Conservation (phyloP, 2,888 invertebrate species). For the Meta bourneti region DNA sequence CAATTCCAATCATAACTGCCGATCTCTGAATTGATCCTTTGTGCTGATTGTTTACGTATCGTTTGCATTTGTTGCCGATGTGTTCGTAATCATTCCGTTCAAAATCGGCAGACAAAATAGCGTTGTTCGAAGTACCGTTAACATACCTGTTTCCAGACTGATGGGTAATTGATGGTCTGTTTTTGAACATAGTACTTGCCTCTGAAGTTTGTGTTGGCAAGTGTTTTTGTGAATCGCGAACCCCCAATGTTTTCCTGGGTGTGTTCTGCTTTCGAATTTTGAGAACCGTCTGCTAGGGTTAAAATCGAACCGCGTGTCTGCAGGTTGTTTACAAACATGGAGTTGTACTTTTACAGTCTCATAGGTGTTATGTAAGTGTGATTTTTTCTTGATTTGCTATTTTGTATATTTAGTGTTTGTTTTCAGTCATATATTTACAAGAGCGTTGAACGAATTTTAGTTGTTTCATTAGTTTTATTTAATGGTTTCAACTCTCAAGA, state of each 20-base stretch:
- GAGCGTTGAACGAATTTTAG: not conserved
- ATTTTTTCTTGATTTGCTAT: slow-evolving; percentile 4
- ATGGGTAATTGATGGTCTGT: not conserved
- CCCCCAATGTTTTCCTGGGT: not conserved
- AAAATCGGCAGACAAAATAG: not conserved
- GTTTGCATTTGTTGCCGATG: not conserved
- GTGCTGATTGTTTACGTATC: no score
- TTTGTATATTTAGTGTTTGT: not conserved
- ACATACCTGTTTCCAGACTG: not conserved
- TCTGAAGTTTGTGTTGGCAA: not conserved
- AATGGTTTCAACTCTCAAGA: not conserved
- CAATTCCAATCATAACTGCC: no score
- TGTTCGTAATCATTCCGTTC: not conserved
- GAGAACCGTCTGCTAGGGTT: not conserved
- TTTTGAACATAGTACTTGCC: not conserved
- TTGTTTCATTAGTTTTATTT: not conserved
- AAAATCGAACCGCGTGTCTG: slow-evolving; percentile 42
- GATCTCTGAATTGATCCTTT: no score
- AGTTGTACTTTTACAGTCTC: slow-evolving; percentile 75
- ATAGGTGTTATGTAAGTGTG: slow-evolving; percentile 76
- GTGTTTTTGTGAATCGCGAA: not conserved
- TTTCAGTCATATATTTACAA: not conserved
- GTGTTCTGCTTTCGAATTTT: not conserved
- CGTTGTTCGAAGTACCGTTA: slow-evolving; percentile 1
- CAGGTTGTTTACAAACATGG: slow-evolving; percentile 75